Evolutionary conservation across 2,888 invertebrate genomes (phyloP), one percentile per base, ranked within the genome.

Genomic region (Cyrtodaria siliqua): DNA sequence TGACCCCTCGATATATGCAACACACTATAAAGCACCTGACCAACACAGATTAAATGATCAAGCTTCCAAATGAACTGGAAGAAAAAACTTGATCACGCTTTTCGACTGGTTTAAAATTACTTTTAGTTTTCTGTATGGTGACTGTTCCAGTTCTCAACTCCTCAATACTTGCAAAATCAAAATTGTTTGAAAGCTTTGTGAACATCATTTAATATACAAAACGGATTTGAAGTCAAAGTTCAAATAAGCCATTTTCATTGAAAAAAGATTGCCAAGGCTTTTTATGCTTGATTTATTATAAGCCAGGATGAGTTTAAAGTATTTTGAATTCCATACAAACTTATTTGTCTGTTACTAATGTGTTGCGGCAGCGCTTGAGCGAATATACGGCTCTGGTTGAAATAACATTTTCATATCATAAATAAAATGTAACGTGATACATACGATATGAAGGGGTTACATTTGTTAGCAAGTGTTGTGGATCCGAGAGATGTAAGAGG

Each of bases 351-450:
- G 75, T 75, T 57, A 64, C 75, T 68, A 75, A 75, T 75, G 64
- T 53, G 40, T 38, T 62, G 52, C 44, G 33, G 71, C 29, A 53
- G 47, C 62, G 67, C 59, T 50, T 67, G 62, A 59, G 62, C 38
- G 63, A 71, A 38, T 55, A 57, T 67, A 56, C 33, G 33, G 12
- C 76, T 50, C 47, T 55, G 29, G 20, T 64, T 55, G 53, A 56
- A 59, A 72, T 78, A 78, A 68, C 68, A 78, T 72, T 63, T 78
- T 72, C 72, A 78, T 78, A 78, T 78, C 78, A 78, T 72, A 78
- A 68, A 78, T 78, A 72, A 69, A 20, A 52, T 44, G 78, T 68
- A 78, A 78, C 68, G 40, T 55, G 78, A 78, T 78, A 78, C 20
- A 14, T 20, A 18, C 55, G 49, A 53, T 23, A 57, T 57, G 71